These are phyloP conservation scores for Paedocypris micromegethes DNA, from an alignment of 2,797 vertebrate genomes.

Conservation along the genomic window DNA sequence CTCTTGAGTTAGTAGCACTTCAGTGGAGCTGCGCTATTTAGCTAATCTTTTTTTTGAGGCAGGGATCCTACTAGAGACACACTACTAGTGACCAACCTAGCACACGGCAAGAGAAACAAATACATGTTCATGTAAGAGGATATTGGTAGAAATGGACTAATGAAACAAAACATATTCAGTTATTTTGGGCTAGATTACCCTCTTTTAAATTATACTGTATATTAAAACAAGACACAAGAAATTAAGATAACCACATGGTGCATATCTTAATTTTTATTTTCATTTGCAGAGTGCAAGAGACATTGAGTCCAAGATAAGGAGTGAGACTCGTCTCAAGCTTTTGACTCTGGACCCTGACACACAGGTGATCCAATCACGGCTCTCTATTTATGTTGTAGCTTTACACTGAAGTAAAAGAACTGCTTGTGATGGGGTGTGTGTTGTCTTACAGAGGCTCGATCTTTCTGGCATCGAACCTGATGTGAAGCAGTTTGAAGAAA, in stretches of 20 bases:
- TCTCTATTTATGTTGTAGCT: background rate
- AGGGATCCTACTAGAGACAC: no score
- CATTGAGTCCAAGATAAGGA: constrained; percentile 87
- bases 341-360: constrained; percentile 92
- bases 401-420: background rate
- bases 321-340: constrained; percentile 86
- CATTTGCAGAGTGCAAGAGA: constrained; percentile 81
- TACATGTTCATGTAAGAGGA: no score
- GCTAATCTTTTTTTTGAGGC: no score
- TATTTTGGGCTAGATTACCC: no score
- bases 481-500: constrained; percentile 91
- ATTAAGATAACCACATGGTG: background rate
- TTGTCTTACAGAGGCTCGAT: constrained; percentile 81
- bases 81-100: no score
- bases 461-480: constrained; percentile 86
- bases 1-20: no score
- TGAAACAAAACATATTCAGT: no score
- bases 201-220: background rate
- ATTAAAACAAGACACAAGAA: constrained; percentile 2
- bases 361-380: constrained; percentile 72
- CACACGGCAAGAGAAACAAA: no score
- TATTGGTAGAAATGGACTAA: no score
- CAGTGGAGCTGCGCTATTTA: no score
- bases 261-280: constrained; percentile 23
- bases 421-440: constrained; percentile 34